phyloP scores from a whole-genome alignment of 2,888 invertebrate species.

The Rhopalosiphum nymphaeae region DNA sequence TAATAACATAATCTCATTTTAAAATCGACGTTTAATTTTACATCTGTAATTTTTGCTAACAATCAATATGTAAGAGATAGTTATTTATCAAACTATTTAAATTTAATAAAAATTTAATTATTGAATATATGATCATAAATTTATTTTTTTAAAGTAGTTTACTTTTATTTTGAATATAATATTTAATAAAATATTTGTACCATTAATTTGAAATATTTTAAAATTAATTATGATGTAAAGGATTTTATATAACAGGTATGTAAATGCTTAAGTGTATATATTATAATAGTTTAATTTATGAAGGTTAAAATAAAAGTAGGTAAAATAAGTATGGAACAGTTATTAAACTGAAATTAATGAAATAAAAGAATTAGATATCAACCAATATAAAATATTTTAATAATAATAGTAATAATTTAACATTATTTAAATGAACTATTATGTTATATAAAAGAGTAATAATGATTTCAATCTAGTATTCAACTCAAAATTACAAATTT shows the following conservation, averaged over 20 bases:
- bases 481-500: not conserved
- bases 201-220: slow-evolving; percentile 6
- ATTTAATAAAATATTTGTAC: not conserved
- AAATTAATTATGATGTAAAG: no score
- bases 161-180: not conserved
- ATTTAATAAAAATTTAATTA: no score
- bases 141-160: not conserved
- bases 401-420: no score
- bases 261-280: no score
- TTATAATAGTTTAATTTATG: no score
- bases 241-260: no score
- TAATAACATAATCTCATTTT: not conserved
- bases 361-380: no score
- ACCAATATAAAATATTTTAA: no score
- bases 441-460: not conserved
- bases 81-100: not conserved
- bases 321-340: no score
- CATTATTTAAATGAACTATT: not conserved
- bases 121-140: no score
- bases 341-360: no score
- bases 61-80: not conserved
- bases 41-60: not conserved
- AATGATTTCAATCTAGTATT: not conserved
- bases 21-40: not conserved
- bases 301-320: no score